phyloP scores from a whole-genome alignment of 2,797 vertebrate species.

The Tenualosa thibaudeaui region DNA sequence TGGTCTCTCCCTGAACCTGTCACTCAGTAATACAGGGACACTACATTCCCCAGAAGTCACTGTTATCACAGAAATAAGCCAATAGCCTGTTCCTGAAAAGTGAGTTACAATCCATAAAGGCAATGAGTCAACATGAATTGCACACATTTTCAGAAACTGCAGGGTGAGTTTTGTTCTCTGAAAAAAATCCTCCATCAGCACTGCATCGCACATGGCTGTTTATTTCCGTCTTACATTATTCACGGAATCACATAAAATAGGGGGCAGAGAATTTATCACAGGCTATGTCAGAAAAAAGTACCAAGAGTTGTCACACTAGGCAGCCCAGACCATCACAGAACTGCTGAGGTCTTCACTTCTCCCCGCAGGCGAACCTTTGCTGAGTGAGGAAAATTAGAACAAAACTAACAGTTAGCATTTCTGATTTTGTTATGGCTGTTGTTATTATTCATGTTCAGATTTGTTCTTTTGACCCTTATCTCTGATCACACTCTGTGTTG shows the following conservation, averaged over 20 bases:
- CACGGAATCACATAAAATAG: slow-evolving; percentile 9
- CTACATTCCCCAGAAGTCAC: slow-evolving; percentile 26
- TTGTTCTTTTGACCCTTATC: background rate
- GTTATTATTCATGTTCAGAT: background rate
- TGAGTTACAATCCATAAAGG: background rate
- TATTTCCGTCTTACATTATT: background rate
- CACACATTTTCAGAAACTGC: background rate
- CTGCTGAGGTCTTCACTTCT: background rate
- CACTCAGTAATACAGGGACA: slow-evolving; percentile 35
- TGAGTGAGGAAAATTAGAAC: background rate
- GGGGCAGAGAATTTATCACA: background rate
- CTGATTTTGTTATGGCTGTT: slow-evolving; percentile 25
- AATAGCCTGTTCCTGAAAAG: background rate
- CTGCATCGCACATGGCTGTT: background rate
- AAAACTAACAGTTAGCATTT: background rate
- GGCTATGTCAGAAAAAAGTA: background rate
- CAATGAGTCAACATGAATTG: background rate
- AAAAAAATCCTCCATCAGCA: background rate
- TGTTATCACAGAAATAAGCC: background rate
- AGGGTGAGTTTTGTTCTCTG: background rate
- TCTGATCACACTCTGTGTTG: background rate
- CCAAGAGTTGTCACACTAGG: slow-evolving; percentile 32
- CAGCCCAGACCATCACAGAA: background rate
- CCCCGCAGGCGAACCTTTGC: background rate
- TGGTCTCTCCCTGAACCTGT: slow-evolving; percentile 59